Base-by-base conservation (phyloP, 2,888 invertebrate genomes). In the Sericinus montela region DNA sequence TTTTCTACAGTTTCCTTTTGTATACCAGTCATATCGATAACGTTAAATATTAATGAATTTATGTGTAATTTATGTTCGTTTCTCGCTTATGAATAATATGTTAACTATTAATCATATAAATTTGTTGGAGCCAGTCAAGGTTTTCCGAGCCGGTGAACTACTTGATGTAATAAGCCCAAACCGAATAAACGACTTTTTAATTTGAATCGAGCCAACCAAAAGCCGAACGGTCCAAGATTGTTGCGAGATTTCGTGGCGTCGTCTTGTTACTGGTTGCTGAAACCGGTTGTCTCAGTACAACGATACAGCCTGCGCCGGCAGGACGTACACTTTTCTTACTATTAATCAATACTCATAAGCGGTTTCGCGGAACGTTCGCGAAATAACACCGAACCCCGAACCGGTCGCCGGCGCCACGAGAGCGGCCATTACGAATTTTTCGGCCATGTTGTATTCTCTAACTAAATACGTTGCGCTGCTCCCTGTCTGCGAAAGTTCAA, bases 261-360 rank as follows among this genome's bases (percentile, higher is more conserved):
- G 40, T 25, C 15, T n/a, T 29, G 34, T 30, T 30, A 25, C 16
- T 16, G 14, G 48, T 34, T 11, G 55, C 13, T 43, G 67, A 70
- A 79, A 80, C 82, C 72, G 76, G 78, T 80, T 75, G 74, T 81
- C 81, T 80, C 80, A 82, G 82, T 83, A 68, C 67, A 67, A 69
- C 71, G 72, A 65, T 69, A 73, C 67, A 67, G 66, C 71, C 78
- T 80, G 75, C 76, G 71, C 75, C 65, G 80, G 68, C 65, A 68
- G 74, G 79, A 82, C 82, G 82, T 80, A 59, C 58, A 49, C 67
- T 73, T 70, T 69, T 74, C 65, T 67, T 62, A 62, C 64, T 72
- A 75, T 70, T 71, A 62, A 69, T 68, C 65, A 67, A 70, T 68
- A 62, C 65, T 68, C 11, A 32, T 10, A 32, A 67, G 66, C 61